Evolutionary conservation across 2,888 invertebrate genomes (phyloP), one percentile per base, ranked within the genome.

Genomic region (Sycophila texana): DNA sequence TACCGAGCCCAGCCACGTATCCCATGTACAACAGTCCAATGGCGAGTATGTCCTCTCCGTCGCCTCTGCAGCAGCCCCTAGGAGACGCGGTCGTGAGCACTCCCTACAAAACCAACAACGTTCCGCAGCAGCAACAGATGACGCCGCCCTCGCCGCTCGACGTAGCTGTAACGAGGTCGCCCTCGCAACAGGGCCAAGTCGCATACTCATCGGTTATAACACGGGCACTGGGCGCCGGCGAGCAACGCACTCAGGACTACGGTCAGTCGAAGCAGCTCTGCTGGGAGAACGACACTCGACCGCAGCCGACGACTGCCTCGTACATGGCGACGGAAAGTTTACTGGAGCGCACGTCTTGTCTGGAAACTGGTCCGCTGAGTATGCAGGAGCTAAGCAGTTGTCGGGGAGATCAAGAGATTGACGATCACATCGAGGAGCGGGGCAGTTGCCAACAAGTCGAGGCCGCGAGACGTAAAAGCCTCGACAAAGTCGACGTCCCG

Each of bases 161-260:
- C 86, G 95, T 94, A 16, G 93, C 95, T 0, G 92, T 94, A 14
- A 92, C 94, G 3, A 91, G 95, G 81, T 93, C 94, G 5, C 92
- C 93, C 58, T 91, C 92, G 0, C 92, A 92, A 0, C 92, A 92
- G 85, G 92, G 93, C 63, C 93, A 94, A 88, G 95, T 96, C 81
- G 96, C 94, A 77, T 96, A 96, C 89, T 95, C 96, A 71, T 96
- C 96, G 83, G 96, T 96, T 81, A 96, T 96, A 86, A 95, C 95
- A 58, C 92, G 95, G 86, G 94, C 95, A 84, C 89, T 94, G 86
- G 94, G 94, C 82, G 91, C 93, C 75, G 93, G 94, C 83, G 94
- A 94, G 89, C 92, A 88, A 71, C 87, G 85, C 30, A 90, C 86
- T n/a, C 88, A 88, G 81, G 92, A 90, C 10, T 79, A 66, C 49